A percentile compares a stretch with the other conserved stretches of the same genome.
phyloP scores from a whole-genome alignment of 1,140 invertebrate genomes.

The Drosophila parabipectinata region DNA sequence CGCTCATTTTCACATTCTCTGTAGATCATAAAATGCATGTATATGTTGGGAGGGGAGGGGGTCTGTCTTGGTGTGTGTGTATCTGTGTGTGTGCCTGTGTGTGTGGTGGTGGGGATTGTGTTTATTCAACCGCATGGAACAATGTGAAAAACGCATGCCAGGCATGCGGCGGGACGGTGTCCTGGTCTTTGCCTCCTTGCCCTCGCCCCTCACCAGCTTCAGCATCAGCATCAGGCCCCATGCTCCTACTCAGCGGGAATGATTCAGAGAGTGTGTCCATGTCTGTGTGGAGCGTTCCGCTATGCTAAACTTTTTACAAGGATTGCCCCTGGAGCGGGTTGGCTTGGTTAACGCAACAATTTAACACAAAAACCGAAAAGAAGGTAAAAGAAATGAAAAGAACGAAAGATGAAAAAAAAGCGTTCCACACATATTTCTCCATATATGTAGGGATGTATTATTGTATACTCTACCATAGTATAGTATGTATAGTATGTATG shows the following conservation, averaged over 20 bases:
- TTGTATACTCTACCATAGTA: background rate
- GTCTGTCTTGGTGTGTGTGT: too few relatives aligned
- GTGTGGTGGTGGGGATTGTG: conserved; percentile 56
- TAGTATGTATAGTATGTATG: conserved; percentile 15
- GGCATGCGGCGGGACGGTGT: conserved; percentile 44
- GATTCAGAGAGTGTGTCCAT: conserved; percentile 7
- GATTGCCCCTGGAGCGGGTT: conserved; percentile 61
- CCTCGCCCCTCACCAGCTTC: background rate
- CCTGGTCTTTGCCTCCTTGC: background rate
- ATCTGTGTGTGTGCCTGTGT: background rate
- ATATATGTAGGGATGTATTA: conserved; percentile 15
- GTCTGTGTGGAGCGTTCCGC: conserved; percentile 44
- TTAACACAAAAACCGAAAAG: conserved; percentile 58
- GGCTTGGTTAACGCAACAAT: conserved; percentile 69
- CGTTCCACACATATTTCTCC: conserved; percentile 49
- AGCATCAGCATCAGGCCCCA: conserved; percentile 3
- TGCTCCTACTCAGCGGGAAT: conserved; percentile 1
- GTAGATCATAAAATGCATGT: conserved; percentile 66
- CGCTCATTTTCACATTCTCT: conserved; percentile 17
- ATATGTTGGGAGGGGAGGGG: background rate
- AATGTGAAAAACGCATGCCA: conserved; percentile 80
- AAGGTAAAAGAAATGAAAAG: conserved; percentile 48
- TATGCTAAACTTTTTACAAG: conserved; percentile 79
- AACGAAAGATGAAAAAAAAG: conserved; percentile 12
- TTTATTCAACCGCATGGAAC: conserved; percentile 81